Percentiles rank a stretch among this genome's conserved stretches.
Conservation (phyloP, 2,797 vertebrate species). For the Steatocranus sp. region DNA sequence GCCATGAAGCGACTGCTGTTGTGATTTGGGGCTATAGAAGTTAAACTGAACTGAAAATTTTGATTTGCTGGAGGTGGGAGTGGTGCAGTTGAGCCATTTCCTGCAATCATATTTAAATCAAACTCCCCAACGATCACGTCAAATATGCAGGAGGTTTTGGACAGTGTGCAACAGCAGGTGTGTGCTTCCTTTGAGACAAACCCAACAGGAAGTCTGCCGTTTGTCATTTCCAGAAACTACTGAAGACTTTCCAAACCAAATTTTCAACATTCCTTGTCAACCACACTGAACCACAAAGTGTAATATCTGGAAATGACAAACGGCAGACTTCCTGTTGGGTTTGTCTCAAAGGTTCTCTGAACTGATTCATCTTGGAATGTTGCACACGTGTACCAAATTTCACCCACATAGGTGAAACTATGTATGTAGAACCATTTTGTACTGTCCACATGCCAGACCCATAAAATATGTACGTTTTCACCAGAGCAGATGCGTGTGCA, state of each 20-base stretch:
- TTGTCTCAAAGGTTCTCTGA: neutral
- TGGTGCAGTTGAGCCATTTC: neutral
- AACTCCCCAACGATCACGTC: accelerated
- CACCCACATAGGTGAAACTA: accelerated
- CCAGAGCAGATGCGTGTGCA: accelerated
- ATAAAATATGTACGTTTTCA: neutral
- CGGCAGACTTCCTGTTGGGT: accelerated
- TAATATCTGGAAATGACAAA: neutral
- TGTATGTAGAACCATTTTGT: neutral
- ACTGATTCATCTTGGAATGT: accelerated
- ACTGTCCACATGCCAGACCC: neutral
- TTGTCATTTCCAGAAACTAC: too few species aligned
- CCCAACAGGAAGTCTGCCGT: too few species aligned
- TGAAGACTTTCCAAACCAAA: neutral
- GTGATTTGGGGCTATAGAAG: accelerated
- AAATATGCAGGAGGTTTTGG: accelerated
- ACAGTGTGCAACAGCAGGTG: too few species aligned
- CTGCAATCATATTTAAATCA: neutral
- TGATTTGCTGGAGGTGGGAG: neutral
- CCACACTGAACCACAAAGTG: neutral
- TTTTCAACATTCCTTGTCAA: accelerated
- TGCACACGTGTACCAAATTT: neutral
- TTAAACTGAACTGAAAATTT: neutral
- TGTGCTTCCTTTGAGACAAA: neutral
- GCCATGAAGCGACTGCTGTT: neutral